Base-by-base conservation (phyloP, 2,797 vertebrate species). In the Sorex maritimensis region DNA sequence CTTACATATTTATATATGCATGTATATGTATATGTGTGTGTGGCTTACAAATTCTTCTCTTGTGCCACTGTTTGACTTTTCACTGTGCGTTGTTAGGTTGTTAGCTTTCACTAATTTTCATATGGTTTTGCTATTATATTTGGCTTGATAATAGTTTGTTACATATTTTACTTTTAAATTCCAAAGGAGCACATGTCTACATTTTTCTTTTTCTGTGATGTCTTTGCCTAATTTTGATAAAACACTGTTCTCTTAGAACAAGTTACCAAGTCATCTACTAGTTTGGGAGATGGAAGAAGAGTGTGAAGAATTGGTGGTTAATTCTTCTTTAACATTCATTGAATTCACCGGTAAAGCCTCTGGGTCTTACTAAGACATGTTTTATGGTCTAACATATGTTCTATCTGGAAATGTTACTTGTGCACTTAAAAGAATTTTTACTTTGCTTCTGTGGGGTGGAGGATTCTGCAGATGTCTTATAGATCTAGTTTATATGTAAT, bases 271-370 rank as follows among this genome's bases (percentile, higher is more conserved):
- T 78, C 30, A 86, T 75, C 41, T 90, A 80, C 46, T 73, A 38
- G 14, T 88, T 86, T 92, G 26, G 26, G 26, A 23, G 24, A 23
- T 86, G 69, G 23, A 5, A 88, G 91, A 19, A 88, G 17, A 61
- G 71, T 95, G 21, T 17, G 63, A 85, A 94, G 78, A n/a, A 94
- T 26, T 72, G 49, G 58, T 69, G 49, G 41, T 41, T 65, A 65
- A 67, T 95, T 88, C 71, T 83, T 89, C 68, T 79, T 75, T 86
- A 77, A 86, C 74, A 95, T 88, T 79, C 80, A 83, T 81, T 73
- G 63, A 65, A 49, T 84, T 92, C 61, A 92, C 26, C 41, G 94
- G 17, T 81, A 78, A 92, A 86, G 41, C 11, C 15, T 90, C 79
- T 92, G 72, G 81, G 44, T 78, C 55, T 84, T 68, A 88, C 4